Evolutionary conservation across 2,797 vertebrate species (phyloP).

Genomic region (Macrochelys suwanniensis): DNA sequence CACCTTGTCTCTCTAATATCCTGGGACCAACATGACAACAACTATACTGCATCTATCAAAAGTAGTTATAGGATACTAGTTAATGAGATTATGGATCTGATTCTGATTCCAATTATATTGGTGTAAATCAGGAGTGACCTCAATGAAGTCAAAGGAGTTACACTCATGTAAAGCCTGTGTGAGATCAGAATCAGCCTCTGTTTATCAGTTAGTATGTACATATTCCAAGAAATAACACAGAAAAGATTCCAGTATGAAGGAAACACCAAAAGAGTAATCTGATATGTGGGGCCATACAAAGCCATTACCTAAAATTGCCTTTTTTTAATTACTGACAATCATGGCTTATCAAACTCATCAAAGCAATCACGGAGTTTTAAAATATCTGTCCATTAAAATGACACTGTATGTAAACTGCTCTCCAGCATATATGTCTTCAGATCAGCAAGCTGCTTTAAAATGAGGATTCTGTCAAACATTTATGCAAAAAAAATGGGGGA

Average conservation of each 20-base stretch:
- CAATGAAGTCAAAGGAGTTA: neutral
- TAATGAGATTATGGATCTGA: neutral
- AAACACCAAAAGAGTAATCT: neutral
- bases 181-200: neutral
- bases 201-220: neutral
- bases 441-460: neutral
- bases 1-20: too few relatives aligned
- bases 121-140: neutral
- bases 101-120: neutral
- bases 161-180: neutral
- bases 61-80: neutral
- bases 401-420: neutral
- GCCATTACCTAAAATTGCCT: neutral
- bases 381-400: neutral
- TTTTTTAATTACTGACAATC: neutral
- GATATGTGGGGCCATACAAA: neutral
- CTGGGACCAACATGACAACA: too few relatives aligned
- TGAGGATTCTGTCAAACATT: neutral
- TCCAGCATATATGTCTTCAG: neutral
- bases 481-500: neutral
- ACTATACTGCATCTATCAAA: too few relatives aligned
- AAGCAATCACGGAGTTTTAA: neutral
- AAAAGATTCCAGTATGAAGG: neutral
- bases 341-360: neutral
- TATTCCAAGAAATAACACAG: neutral